Percentiles rank a stretch among this genome's conserved stretches.
These are phyloP conservation scores for Hermetia illucens DNA, from an alignment of 1,140 invertebrate species.

Conservation along the genomic window DNA sequence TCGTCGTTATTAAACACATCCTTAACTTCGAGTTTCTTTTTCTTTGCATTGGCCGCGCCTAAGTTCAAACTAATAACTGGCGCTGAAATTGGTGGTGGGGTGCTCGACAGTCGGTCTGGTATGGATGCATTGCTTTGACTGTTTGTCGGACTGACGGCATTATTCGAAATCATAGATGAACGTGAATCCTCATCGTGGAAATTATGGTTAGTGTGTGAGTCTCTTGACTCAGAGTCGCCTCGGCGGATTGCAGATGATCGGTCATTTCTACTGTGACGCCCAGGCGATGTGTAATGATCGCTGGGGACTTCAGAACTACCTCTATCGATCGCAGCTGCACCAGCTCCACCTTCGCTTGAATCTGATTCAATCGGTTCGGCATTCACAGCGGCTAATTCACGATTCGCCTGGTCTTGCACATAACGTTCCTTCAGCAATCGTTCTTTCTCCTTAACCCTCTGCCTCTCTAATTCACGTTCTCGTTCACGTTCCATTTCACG, in stretches of 20 bases:
- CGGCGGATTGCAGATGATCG: conserved; percentile 12
- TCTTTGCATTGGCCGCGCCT: conserved; percentile 34
- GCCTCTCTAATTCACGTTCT: conserved; percentile 33
- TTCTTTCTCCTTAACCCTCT: conserved; percentile 21
- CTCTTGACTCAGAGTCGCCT: conserved; percentile 24
- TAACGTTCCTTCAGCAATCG: conserved; percentile 30
- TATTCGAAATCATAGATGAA: conserved; percentile 2
- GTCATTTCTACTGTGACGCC: conserved; percentile 12
- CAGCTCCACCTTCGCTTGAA: conserved; percentile 28
- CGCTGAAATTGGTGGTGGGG: conserved; percentile 21
- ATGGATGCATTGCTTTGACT: conserved; percentile 7
- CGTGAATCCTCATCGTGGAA: conserved; percentile 5
- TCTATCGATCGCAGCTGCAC: not conserved
- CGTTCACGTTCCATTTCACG: conserved; percentile 37
- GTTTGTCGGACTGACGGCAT: conserved; percentile 1
- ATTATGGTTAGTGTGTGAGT: conserved; percentile 11
- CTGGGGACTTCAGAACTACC: no score
- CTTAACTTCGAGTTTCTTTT: conserved; percentile 67
- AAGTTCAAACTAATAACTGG: conserved; percentile 23
- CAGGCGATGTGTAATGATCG: conserved; percentile 7
- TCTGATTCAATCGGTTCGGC: conserved; percentile 53
- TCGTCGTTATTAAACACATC: conserved; percentile 88
- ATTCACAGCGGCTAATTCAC: conserved; percentile 44
- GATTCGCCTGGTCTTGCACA: conserved; percentile 33
- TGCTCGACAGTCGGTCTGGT: conserved; percentile 6